Evolutionary conservation across 2,888 invertebrate species (phyloP), one percentile per base, ranked within the genome.

Genomic region (Phalera bucephala): DNA sequence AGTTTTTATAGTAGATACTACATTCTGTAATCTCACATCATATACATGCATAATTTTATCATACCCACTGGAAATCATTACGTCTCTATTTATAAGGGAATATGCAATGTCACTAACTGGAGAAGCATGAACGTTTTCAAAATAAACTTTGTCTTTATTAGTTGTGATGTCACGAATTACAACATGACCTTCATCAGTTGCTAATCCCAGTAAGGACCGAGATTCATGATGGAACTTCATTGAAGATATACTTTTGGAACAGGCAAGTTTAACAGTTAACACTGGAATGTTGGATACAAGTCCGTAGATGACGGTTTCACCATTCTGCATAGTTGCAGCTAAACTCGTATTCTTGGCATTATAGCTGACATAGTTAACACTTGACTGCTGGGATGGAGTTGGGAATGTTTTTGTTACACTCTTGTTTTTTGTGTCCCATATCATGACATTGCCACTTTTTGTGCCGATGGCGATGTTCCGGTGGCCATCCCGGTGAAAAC

Each of bases 31-130:
- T 59, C 87, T 72, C n/a, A 91, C 72, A 66, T 93, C 92, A 60
- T 91, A 91, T 1, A 92, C 87, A 69, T 90, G 83, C 67, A 92
- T 86, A 31, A 88, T 80, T 56, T 91, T 89, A 63, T 93, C 92
- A 50, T 83, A 84, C 0, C 92, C 92, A 53, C 90, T 76, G 0
- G 92, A 91, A 2, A 91, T 61, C 66, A 92, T 71, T 0, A 92
- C 84, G 67, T 91, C 91, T 44, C 80, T 77, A 52, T 91, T 91
- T 6, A 91, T 77, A 0, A 91, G 84, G 0, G 92, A 92, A 68
- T 88, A 92, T 19, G 84, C 74, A 38, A 92, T 78, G 49, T 91
- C 91, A 48, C 91, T 91, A n/a, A 92, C 90, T 1, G 91, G 91
- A 2, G 92, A 91, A 10, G 89, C 88, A 54, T 92, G 92, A 3